These are phyloP conservation scores for Ariolimax columbianus DNA, from an alignment of 2,888 invertebrate genomes.

Conservation along the genomic window DNA sequence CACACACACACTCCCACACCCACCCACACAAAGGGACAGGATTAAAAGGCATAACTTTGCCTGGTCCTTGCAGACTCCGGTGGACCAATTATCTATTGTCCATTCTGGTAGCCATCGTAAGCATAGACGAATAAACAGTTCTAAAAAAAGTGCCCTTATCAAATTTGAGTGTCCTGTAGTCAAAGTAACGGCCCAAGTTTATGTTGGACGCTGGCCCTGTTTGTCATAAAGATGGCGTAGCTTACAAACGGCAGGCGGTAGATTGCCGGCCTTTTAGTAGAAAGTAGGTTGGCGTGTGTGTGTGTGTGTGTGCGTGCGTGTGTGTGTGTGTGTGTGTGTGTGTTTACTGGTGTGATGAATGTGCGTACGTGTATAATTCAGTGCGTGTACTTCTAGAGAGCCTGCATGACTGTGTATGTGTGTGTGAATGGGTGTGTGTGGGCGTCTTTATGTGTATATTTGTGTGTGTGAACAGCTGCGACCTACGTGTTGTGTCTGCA, in stretches of 20 bases:
- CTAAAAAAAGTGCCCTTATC: not conserved
- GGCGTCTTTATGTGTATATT: too few relatives aligned
- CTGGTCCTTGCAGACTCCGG: not conserved
- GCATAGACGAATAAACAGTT: not conserved
- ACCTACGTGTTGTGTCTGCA: too few relatives aligned
- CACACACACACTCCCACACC: not conserved
- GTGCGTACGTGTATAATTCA: too few relatives aligned
- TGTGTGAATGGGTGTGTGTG: too few relatives aligned
- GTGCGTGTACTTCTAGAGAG: too few relatives aligned
- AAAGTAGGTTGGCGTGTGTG: not conserved
- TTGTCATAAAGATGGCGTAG: not conserved
- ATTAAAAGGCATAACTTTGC: not conserved
- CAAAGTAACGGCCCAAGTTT: not conserved
- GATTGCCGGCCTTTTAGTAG: too few relatives aligned
- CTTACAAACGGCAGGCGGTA: not conserved
- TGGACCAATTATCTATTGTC: not conserved
- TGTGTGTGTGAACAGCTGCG: too few relatives aligned
- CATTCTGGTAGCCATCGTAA: not conserved
- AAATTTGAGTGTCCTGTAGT: not conserved
- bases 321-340: too few relatives aligned
- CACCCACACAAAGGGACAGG: not conserved
- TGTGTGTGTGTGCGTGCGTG: constrained; percentile 18
- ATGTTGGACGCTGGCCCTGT: not conserved
- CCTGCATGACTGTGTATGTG: too few relatives aligned
- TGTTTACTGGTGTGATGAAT: too few relatives aligned